These are phyloP conservation scores for Nomada ferruginata DNA, from an alignment of 2,888 invertebrate genomes.

Conservation along the genomic window DNA sequence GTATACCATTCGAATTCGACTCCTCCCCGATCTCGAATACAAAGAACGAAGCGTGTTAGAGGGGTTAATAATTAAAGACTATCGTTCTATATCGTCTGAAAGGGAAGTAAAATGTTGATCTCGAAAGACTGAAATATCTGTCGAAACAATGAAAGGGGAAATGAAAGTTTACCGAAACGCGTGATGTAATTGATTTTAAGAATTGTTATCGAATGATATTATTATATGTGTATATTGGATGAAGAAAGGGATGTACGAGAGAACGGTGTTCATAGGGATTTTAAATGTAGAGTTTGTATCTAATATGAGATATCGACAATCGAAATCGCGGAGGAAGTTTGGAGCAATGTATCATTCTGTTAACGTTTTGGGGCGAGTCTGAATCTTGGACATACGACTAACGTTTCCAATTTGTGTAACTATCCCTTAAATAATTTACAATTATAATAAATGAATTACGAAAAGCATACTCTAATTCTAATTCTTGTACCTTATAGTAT, in stretches of 20 bases:
- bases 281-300: slow-evolving; percentile 49
- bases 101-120: neutral
- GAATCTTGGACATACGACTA: slow-evolving; percentile 56
- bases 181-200: slow-evolving; percentile 26
- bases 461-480: slow-evolving; percentile 13
- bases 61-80: neutral
- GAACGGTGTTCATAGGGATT: slow-evolving; percentile 32
- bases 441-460: slow-evolving; percentile 68
- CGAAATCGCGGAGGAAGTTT: slow-evolving; percentile 56
- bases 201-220: slow-evolving; percentile 35
- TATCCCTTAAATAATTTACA: slow-evolving; percentile 68
- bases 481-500: neutral
- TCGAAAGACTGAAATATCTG: slow-evolving; percentile 2
- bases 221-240: slow-evolving; percentile 1
- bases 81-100: neutral
- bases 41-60: neutral
- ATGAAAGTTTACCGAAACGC: slow-evolving; percentile 6
- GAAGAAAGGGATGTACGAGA: neutral
- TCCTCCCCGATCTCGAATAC: slow-evolving; percentile 58
- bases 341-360: slow-evolving; percentile 54
- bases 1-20: slow-evolving; percentile 58
- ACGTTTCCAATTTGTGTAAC: slow-evolving; percentile 70
- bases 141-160: neutral
- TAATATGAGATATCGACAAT: slow-evolving; percentile 33
- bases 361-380: slow-evolving; percentile 51